Base-by-base conservation (phyloP, 64 coral and sea anemone genomes). In the Anthopleura sola region DNA sequence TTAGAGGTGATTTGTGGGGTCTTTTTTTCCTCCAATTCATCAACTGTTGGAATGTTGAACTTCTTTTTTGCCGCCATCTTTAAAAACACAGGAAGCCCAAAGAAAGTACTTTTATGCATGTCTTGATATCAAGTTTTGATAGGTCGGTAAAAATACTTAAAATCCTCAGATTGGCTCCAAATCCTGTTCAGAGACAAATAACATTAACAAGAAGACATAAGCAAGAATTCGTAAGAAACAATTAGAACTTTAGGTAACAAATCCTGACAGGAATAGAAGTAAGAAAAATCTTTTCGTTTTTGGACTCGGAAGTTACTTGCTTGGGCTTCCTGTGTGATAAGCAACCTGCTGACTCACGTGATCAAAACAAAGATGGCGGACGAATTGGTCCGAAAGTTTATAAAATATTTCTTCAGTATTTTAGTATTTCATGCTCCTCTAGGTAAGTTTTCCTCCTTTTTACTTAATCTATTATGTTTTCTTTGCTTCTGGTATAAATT, bases 21-120 rank as follows among this genome's bases (percentile, higher is more conserved):
- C 34, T 62, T 87, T 28, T 88, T 84, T 50, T 80, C 78, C 7
- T 97, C 87, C 18, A 97, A 90, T 49, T 97, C 87, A 13, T 97
- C 94, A 1, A 87, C 68, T 39, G 83, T 85, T 68, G 94, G 94
- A 76, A 97, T 77, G 38, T 55, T 81, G 55, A 97, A 97, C 24
- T 75, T 89, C 34, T 80, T 78, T 48, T 78, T 80, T 71, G 37
- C 74, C 90, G 90, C 90, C 90, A 96, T 92, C 62, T 96, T 90
- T 38, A 75, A 15, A n/a, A 53, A 53, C 50, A 53, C 50, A 53
- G 50, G 50, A 53, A 3, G 12, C 16, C 50, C 50, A 53, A 53
- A 14, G 14, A 13, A 53, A 53, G 50, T 53, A 17, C 1, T 53
- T 12, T 17, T 53, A 53, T 53, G 2, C 7, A 12, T 53, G 46